A percentile compares a stretch with the other conserved stretches of the same genome.
phyloP scores from a whole-genome alignment of 2,113 vertebrate genomes.

The Mustelus asterias region DNA sequence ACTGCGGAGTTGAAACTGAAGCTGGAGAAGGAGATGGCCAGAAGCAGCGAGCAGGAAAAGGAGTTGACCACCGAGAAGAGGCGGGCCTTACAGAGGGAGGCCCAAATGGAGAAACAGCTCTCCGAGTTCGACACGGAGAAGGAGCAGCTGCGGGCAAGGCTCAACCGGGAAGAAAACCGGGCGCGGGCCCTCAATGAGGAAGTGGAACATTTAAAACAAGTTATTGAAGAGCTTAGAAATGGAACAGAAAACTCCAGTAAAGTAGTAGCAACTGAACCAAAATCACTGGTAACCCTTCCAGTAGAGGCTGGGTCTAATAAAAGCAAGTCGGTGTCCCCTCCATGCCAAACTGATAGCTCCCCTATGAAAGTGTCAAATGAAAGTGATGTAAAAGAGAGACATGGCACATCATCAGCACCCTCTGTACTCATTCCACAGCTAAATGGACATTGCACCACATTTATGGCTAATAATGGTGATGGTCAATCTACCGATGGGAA shows the following conservation, averaged over 20 bases:
- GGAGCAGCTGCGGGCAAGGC: slow-evolving; percentile 72
- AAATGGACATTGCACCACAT: slow-evolving; percentile 68
- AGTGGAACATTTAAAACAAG: slow-evolving; percentile 66
- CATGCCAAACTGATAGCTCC: slow-evolving; percentile 66
- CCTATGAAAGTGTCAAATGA: slow-evolving; percentile 49
- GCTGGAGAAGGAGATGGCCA: slow-evolving; percentile 72
- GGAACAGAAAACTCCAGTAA: not conserved
- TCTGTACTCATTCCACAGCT: slow-evolving; percentile 47
- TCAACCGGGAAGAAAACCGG: slow-evolving; percentile 76
- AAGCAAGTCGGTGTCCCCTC: slow-evolving; percentile 48
- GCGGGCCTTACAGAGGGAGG: slow-evolving; percentile 69
- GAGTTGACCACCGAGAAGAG: slow-evolving; percentile 68
- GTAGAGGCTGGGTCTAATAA: slow-evolving; percentile 42
- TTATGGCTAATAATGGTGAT: slow-evolving; percentile 39
- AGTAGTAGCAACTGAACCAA: slow-evolving; percentile 42
- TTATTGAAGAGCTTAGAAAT: slow-evolving; percentile 57
- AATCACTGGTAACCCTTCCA: slow-evolving; percentile 39
- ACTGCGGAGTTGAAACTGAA: slow-evolving; percentile 69
- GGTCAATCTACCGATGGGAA: slow-evolving; percentile 42
- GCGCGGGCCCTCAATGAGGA: slow-evolving; percentile 73
- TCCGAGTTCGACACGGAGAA: slow-evolving; percentile 80
- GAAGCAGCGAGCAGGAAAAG: slow-evolving; percentile 62
- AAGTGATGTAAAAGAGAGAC: slow-evolving; percentile 15
- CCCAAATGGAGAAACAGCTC: slow-evolving; percentile 73
- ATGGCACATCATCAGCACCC: slow-evolving; percentile 38